Evolutionary conservation across 2,888 invertebrate genomes (phyloP), one percentile per base, ranked within the genome.

Genomic region (Ceramica pisi): DNA sequence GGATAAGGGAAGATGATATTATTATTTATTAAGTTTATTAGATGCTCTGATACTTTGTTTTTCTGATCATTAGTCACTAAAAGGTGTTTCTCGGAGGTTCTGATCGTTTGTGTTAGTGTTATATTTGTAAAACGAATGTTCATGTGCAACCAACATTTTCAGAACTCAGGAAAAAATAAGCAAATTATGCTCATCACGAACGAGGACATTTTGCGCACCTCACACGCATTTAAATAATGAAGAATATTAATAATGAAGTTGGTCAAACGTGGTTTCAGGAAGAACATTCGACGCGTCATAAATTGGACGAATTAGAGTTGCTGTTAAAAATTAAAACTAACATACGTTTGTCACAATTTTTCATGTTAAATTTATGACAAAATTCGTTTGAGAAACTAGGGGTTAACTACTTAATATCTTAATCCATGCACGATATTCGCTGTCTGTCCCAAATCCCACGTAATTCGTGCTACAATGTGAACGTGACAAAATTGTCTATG

Each of bases 401-500:
- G 19, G 23, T 38, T 31, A 75, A 67, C 64, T 60, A 78, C 57
- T 76, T 86, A 71, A 60, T 61, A 66, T 68, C 26, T 60, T 73
- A 71, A 79, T 69, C 51, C 64, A 59, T 67, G 84, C 70, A 62
- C 83, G 64, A 72, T 73, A 81, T 83, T 76, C 68, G 65, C 64
- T 35, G n/a, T 35, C 19, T 76, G 78, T 61, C 72, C 76, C 26
- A 73, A 76, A 83, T 86, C 86, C 85, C 87, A 87, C 87, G 86
- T 80, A 67, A 68, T 62, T 84, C 86, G 85, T 86, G 87, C 81
- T 75, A 77, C 79, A 74, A 81, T 80, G 71, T 10, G 50, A 81
- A 74, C 87, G 85, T 86, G 86, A 87, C 83, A 81, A 81, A 82
- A 86, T 80, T 75, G 68, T 75, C 67, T 53, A 77, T 60, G 67